Conservation (phyloP, 2,113 vertebrate genomes). For the Catharus fuscescens region DNA sequence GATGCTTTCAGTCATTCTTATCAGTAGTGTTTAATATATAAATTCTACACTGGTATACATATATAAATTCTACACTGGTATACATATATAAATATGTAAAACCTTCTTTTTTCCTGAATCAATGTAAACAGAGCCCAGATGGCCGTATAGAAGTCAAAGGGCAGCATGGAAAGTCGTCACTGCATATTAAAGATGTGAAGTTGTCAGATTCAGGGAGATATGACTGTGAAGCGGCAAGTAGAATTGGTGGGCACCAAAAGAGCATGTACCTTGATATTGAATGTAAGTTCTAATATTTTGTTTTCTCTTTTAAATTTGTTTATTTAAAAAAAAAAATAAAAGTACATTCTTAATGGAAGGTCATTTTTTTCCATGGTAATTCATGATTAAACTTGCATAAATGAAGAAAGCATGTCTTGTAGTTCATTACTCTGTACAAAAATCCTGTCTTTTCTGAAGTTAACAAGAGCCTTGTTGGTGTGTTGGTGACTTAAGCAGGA, state of each 20-base stretch:
- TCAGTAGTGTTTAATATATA: constrained; percentile 19
- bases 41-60: neutral
- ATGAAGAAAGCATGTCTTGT: neutral
- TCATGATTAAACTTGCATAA: neutral
- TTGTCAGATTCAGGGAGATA: constrained; percentile 91
- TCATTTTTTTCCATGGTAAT: neutral
- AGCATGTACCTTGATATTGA: constrained; percentile 98
- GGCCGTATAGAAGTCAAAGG: constrained; percentile 92
- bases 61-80: constrained; percentile 18
- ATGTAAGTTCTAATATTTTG: constrained; percentile 81
- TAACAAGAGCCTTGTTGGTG: neutral
- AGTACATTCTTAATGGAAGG: constrained; percentile 22
- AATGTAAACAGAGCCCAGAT: constrained; percentile 84
- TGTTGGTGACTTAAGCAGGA: neutral
- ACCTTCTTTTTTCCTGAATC: constrained; percentile 57
- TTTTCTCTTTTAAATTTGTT: constrained; percentile 25
- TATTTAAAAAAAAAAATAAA: neutral
- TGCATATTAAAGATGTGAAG: constrained; percentile 89
- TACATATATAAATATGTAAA: constrained; percentile 18
- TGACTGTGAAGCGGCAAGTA: constrained; percentile 96
- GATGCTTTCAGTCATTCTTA: neutral
- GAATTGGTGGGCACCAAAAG: constrained; percentile 95
- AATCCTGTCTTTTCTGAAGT: neutral
- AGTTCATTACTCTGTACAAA: neutral
- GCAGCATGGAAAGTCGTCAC: constrained; percentile 87